Conservation (phyloP, 2,797 vertebrate species). For the Cheracebus regulus region DNA sequence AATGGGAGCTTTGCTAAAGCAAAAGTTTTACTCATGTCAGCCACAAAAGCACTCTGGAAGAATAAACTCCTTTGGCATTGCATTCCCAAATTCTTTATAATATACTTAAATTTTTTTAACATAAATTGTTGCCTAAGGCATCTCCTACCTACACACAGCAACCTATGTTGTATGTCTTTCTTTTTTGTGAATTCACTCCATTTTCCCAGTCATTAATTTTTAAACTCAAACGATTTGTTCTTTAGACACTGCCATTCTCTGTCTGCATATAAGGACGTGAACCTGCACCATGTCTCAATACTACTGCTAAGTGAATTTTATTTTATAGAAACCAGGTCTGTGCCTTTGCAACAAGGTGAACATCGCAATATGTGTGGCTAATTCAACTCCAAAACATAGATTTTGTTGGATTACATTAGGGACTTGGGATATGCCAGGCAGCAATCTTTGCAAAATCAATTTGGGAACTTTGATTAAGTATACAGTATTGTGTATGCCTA, state of each 20-base stretch:
- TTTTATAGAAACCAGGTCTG: not conserved
- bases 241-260: not conserved
- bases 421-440: not conserved
- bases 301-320: not conserved
- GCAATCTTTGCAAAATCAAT: constrained; percentile 24
- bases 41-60: not conserved
- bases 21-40: constrained; percentile 53
- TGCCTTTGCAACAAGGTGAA: constrained; percentile 22
- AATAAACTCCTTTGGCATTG: not conserved
- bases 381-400: not conserved
- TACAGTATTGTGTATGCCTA: not conserved
- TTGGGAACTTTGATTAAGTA: constrained; percentile 55
- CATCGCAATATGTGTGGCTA: not conserved
- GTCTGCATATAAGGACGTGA: not conserved
- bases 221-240: not conserved
- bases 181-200: not conserved
- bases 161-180: not conserved
- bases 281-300: not conserved
- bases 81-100: not conserved
- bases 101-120: not conserved
- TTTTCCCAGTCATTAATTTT: constrained; percentile 48
- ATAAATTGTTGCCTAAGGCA: not conserved
- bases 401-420: constrained; percentile 45
- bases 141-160: not conserved
- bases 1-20: constrained; percentile 32